Evolutionary conservation across 2,888 invertebrate species (phyloP), one percentile per base, ranked within the genome.

Genomic region (Erebia palarica): DNA sequence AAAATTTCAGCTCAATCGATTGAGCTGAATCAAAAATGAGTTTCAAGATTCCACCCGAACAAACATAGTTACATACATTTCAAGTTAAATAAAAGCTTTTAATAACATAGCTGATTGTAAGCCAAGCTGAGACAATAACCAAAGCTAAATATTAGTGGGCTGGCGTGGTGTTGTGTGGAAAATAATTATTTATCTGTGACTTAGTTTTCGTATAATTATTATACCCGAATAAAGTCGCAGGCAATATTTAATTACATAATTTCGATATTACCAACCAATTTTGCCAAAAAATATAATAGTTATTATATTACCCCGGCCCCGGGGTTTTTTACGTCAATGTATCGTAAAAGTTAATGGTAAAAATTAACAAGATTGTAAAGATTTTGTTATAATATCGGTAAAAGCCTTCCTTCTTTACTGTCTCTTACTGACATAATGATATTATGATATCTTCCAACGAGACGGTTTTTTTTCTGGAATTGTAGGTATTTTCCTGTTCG

Each of bases 351-450:
- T 55, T 65, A 55, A 53, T 42, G 42, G 42, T 65, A 42, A 65
- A 64, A 65, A 65, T 65, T 65, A 65, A 18, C 36, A 58, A 66
- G 57, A 58, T 57, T 47, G 66, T 66, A 66, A 66, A 66, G 57
- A 58, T 66, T 66, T 66, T 66, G 58, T 65, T 66, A 55, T 58
- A 66, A 66, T 66, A 58, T 57, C 44, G 55, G 57, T 66, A 66
- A 66, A 66, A 66, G 66, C 66, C 57, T 66, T 47, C 51, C 3
- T 53, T 65, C 11, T 47, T 65, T 65, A 65, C 21, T 57, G 21
- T 47, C 58, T 44, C 44, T 58, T 44, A 47, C 57, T 18, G n/a
- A 49, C 18, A 21, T 49, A 49, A 18, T 63, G 11, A 63, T 14
- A 63, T 49, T 21, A 8, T 13, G 16, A 18, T 47, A 47, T 61